Conservation (phyloP, 2,888 invertebrate species). For the Dryadula phaetusa region DNA sequence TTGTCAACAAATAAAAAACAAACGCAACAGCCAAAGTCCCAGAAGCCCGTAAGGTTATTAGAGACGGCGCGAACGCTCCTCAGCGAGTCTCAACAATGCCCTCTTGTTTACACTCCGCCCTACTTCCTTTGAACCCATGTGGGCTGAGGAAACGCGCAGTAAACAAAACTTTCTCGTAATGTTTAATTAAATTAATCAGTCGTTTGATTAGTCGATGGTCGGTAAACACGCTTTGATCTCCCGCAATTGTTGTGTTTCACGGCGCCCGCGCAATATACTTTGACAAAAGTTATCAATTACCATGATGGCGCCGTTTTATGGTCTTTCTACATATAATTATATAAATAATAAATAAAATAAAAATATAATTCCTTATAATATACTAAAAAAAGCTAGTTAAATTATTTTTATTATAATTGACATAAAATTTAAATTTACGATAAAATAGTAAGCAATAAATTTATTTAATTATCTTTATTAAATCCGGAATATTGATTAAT, state of each 20-base stretch:
- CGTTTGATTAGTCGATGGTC: constrained; percentile 83
- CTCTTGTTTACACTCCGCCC: constrained; percentile 75
- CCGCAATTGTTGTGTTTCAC: constrained; percentile 64
- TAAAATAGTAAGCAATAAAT: background rate
- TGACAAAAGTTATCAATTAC: constrained; percentile 42
- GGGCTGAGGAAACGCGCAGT: constrained; percentile 82
- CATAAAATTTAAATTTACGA: background rate
- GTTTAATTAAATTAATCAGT: constrained; percentile 85
- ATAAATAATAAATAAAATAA: background rate
- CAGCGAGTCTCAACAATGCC: constrained; percentile 65
- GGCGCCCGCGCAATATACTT: constrained; percentile 45
- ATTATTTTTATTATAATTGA: too few species aligned
- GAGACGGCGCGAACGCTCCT: constrained; percentile 47
- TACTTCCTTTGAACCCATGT: constrained; percentile 83
- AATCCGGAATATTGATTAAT: background rate
- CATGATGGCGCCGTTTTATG: constrained; percentile 30
- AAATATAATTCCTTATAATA: background rate
- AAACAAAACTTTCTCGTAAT: constrained; percentile 84
- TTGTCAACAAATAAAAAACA: background rate
- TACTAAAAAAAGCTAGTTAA: background rate
- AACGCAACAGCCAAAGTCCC: constrained; percentile 20
- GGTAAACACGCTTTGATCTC: constrained; percentile 83
- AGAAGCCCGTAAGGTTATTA: constrained; percentile 28
- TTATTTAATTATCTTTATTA: background rate
- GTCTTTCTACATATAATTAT: background rate